Conservation (phyloP, 2,888 invertebrate genomes). For the Netelia inedita region DNA sequence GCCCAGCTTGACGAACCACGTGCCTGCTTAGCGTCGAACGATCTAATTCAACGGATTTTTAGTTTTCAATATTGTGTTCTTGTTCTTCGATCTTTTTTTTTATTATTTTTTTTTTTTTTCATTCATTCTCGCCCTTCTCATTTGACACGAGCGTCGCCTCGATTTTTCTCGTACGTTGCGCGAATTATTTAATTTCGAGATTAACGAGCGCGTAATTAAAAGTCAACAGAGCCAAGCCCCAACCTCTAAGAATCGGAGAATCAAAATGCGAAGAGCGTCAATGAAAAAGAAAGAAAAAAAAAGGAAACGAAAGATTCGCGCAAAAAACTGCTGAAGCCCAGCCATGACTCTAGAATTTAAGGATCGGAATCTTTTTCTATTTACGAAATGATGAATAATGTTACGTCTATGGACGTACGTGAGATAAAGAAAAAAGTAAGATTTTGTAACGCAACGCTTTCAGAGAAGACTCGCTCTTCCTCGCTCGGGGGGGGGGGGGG, state of each 20-base stretch:
- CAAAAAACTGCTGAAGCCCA: slow-evolving; percentile 31
- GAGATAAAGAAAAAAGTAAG: neutral
- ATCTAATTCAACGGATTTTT: slow-evolving; percentile 67
- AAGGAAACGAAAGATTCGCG: neutral
- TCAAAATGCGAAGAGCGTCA: slow-evolving; percentile 46
- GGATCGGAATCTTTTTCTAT: slow-evolving; percentile 46
- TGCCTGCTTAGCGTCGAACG: slow-evolving; percentile 79
- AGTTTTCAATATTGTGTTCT: slow-evolving; percentile 4
- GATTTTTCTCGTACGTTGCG: neutral
- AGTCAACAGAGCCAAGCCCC: neutral
- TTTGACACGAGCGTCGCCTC: neutral
- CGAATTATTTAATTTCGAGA: neutral
- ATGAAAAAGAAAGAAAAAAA: slow-evolving; percentile 6
- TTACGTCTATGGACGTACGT: slow-evolving; percentile 57
- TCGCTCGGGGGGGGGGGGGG: too few species aligned
- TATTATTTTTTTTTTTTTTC: slow-evolving; percentile 11
- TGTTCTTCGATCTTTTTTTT: slow-evolving; percentile 4
- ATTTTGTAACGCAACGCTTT: too few species aligned
- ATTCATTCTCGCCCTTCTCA: neutral
- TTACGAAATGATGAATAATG: slow-evolving; percentile 28
- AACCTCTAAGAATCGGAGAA: slow-evolving; percentile 15
- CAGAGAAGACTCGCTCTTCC: too few species aligned
- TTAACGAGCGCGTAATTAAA: slow-evolving; percentile 15
- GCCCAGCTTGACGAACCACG: slow-evolving; percentile 76
- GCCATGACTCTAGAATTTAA: slow-evolving; percentile 57